Evolutionary conservation across 2,888 invertebrate genomes (phyloP).

Genomic region (Orchestes rusci): DNA sequence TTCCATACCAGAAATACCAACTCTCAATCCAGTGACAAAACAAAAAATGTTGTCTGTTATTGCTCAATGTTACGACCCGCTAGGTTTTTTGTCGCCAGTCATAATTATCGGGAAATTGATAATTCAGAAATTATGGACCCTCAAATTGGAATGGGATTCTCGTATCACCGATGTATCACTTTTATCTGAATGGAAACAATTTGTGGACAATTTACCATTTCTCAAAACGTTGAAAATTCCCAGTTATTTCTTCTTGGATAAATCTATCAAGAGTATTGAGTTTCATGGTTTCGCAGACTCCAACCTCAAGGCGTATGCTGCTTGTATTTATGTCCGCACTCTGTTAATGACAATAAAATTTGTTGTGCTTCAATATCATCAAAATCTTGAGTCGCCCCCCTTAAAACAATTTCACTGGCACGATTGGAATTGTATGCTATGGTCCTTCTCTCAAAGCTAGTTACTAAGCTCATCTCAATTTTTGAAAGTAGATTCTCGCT

Average conservation of each 20-base stretch:
- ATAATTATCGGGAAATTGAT: slow-evolving; percentile 20
- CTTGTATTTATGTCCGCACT: slow-evolving; percentile 13
- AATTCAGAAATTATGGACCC: slow-evolving; percentile 21
- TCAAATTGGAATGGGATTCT: slow-evolving; percentile 18
- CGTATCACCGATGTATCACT: slow-evolving; percentile 5
- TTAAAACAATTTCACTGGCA: slow-evolving; percentile 11
- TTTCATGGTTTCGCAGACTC: slow-evolving; percentile 16
- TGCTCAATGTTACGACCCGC: slow-evolving; percentile 18
- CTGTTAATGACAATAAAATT: slow-evolving; percentile 5
- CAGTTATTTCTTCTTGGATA: slow-evolving; percentile 12
- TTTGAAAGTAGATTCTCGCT: not conserved
- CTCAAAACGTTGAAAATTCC: slow-evolving; percentile 14
- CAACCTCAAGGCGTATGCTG: slow-evolving; percentile 4
- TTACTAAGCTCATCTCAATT: slow-evolving; percentile 8
- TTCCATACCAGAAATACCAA: slow-evolving; percentile 4
- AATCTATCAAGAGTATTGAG: slow-evolving; percentile 6
- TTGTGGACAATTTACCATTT: not conserved
- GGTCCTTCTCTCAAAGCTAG: slow-evolving; percentile 15
- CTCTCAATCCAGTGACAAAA: slow-evolving; percentile 10
- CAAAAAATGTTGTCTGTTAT: slow-evolving; percentile 15
- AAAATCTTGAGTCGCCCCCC: slow-evolving; percentile 9
- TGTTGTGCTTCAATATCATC: slow-evolving; percentile 17
- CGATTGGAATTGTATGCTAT: slow-evolving; percentile 19
- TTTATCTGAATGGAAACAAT: not conserved
- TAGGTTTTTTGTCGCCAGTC: slow-evolving; percentile 18